Conservation (phyloP, 2,113 vertebrate genomes). For the Corythaeola cristata region DNA sequence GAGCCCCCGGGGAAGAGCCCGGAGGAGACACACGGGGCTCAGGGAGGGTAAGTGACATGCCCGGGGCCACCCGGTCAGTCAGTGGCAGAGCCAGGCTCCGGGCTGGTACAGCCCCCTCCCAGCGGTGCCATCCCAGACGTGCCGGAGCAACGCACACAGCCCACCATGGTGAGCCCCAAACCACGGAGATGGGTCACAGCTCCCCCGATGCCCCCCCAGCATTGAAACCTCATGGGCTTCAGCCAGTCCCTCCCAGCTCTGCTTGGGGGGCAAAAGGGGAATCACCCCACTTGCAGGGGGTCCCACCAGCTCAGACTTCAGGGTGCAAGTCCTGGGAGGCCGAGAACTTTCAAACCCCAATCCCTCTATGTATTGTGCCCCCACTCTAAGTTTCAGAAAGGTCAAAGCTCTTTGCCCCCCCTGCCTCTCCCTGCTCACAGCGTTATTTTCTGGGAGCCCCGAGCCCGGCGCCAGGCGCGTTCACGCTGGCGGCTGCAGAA, state of each 20-base stretch:
- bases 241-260: background rate
- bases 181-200: background rate
- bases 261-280: background rate
- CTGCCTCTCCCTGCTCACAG: background rate
- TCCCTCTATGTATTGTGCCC: too few relatives aligned
- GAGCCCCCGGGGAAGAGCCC: background rate
- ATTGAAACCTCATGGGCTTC: background rate
- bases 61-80: background rate
- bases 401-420: background rate
- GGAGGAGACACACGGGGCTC: background rate
- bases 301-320: background rate
- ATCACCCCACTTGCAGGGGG: background rate
- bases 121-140: accelerated
- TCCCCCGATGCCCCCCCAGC: background rate
- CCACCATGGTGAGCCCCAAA: accelerated
- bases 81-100: background rate
- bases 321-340: background rate
- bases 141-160: background rate
- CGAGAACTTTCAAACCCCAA: background rate
- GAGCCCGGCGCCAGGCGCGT: accelerated
- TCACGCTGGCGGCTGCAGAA: background rate
- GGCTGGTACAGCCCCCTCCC: background rate
- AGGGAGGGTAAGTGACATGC: background rate
- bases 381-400: background rate
- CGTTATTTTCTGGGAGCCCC: background rate